Evolutionary conservation across 2,797 vertebrate species (phyloP), one percentile per base, ranked within the genome.

Genomic region (Channa striata): DNA sequence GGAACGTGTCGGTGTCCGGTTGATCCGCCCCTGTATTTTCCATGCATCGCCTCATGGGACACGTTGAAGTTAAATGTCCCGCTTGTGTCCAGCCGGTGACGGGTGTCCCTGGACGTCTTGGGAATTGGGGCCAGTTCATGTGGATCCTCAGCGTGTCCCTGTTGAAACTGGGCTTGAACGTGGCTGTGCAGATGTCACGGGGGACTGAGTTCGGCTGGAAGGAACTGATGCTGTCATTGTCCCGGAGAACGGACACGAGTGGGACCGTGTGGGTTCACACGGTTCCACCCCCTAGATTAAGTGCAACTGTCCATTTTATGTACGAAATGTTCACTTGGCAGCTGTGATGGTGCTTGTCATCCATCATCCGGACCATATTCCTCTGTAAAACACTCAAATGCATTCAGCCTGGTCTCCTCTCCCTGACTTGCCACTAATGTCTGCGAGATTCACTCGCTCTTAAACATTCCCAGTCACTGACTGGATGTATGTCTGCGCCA

Each of bases 131-230:
- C 58, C 54, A 8, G 66, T 67, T 65, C 16, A 51, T 74, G 33
- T 51, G 49, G 51, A 37, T 68, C 21, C 68, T 64, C 49, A 51
- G 64, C 63, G n/a, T 23, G 64, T 70, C 69, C 67, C 68, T 48
- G 62, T 52, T 59, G 59, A 63, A 82, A n/a, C n/a, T n/a, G n/a
- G n/a, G 42, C 62, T 34, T 68, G 70, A 46, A 62, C 81, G 64
- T 57, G 48, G 8, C 40, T 42, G 30, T 67, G 77, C 50, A 68
- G 34, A 44, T 53, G 3, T 70, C 47, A 20, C 51, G 16, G 64
- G 42, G 4, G 25, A 30, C 6, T 44, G 23, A 46, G 48, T 73
- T 58, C 25, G 61, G 58, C 40, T 62, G 39, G 30, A 51, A 52
- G 49, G 40, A 50, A 39, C 11, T n/a, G 1, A 52, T 44, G 47